Percentiles rank a stretch among this genome's conserved stretches.
These are phyloP conservation scores for Lamprotornis superbus DNA, from an alignment of 2,113 vertebrate species.

Conservation along the genomic window DNA sequence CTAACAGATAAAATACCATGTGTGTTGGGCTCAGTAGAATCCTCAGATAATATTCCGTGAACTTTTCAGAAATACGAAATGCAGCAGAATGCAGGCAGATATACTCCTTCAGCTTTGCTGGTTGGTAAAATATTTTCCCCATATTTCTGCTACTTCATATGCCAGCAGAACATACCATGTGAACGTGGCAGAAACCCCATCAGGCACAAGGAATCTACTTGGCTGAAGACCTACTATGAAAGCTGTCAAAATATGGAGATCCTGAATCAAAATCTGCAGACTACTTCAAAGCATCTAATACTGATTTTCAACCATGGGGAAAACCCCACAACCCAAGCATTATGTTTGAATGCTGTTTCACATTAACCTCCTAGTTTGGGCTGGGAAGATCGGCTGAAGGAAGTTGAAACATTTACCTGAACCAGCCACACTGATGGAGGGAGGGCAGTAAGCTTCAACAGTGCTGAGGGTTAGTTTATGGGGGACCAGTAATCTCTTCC, in stretches of 20 bases:
- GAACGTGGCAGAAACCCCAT: background rate
- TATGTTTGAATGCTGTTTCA: background rate
- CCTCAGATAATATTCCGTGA: background rate
- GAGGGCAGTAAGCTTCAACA: background rate
- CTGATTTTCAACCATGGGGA: background rate
- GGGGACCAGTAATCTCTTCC: background rate
- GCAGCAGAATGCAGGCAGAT: background rate
- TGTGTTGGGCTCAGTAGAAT: background rate
- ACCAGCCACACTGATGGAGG: background rate
- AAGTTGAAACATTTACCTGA: background rate
- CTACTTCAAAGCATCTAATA: background rate
- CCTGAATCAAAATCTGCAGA: background rate
- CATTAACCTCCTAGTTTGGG: background rate
- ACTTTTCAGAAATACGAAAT: background rate
- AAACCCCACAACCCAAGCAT: background rate
- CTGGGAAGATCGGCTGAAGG: background rate
- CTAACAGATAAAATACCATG: fast-evolving
- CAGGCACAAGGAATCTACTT: background rate
- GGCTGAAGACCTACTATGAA: background rate
- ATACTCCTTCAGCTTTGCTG: background rate
- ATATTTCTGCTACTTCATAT: background rate
- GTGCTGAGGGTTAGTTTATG: background rate
- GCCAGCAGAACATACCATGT: background rate
- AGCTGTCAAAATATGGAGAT: background rate
- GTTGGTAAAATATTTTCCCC: background rate